phyloP scores from a whole-genome alignment of 2,797 vertebrate genomes.

The Helostoma temminkii region DNA sequence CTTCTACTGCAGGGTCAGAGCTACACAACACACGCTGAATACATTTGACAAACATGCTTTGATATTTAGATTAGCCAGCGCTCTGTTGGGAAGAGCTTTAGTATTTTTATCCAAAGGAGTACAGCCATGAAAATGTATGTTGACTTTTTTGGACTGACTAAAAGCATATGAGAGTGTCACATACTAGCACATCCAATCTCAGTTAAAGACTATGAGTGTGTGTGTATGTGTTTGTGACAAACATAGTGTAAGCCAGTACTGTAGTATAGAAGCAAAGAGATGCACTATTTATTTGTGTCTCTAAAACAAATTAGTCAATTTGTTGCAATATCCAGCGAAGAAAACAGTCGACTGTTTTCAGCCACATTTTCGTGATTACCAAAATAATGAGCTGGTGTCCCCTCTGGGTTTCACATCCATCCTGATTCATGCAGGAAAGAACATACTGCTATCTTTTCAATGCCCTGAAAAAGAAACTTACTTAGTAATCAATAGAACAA shows the following conservation, averaged over 20 bases:
- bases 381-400: slow-evolving; percentile 30
- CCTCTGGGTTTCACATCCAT: slow-evolving; percentile 28
- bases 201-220: slow-evolving; percentile 26
- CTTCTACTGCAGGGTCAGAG: slow-evolving; percentile 70
- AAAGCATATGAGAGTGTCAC: slow-evolving; percentile 42
- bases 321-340: background rate
- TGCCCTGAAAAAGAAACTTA: slow-evolving; percentile 19
- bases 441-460: slow-evolving; percentile 10
- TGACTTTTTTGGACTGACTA: slow-evolving; percentile 53
- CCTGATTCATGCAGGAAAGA: slow-evolving; percentile 5
- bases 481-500: slow-evolving; percentile 33
- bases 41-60: slow-evolving; percentile 74
- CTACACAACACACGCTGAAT: slow-evolving; percentile 73
- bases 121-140: slow-evolving; percentile 57
- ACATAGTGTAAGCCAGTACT: background rate
- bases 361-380: slow-evolving; percentile 29
- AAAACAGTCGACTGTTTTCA: slow-evolving; percentile 17
- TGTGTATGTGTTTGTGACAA: slow-evolving; percentile 14
- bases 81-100: slow-evolving; percentile 47
- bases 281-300: slow-evolving; percentile 6
- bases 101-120: slow-evolving; percentile 48
- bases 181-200: slow-evolving; percentile 29
- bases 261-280: background rate
- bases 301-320: slow-evolving; percentile 32
- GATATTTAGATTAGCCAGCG: slow-evolving; percentile 76